phyloP scores from a whole-genome alignment of 2,888 invertebrate species.

The Spodoptera exigua region DNA sequence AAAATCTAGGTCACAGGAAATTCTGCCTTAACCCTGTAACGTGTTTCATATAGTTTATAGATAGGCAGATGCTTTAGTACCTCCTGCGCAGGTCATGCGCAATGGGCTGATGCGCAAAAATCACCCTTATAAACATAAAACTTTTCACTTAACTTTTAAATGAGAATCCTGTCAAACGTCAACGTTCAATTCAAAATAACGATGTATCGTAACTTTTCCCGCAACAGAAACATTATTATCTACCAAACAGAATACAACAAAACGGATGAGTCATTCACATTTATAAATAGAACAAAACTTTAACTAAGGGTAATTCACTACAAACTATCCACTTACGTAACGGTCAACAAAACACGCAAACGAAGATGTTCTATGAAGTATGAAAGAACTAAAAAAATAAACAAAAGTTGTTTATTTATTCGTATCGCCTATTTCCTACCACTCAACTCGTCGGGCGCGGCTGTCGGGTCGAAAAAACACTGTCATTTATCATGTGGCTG shows the following conservation, averaged over 20 bases:
- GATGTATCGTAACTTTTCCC: constrained; percentile 11
- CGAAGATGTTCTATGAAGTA: constrained; percentile 17
- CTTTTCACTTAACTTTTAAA: constrained; percentile 69
- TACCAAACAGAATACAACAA: constrained; percentile 16
- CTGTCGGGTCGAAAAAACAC: constrained; percentile 70
- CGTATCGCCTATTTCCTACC: constrained; percentile 69
- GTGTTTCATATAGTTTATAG: constrained; percentile 62
- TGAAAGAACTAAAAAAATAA: constrained; percentile 44
- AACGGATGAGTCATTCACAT: constrained; percentile 3
- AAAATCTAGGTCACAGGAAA: constrained; percentile 81
- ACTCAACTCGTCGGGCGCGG: constrained; percentile 69
- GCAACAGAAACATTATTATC: constrained; percentile 4
- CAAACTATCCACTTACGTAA: constrained; percentile 54
- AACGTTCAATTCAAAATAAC: constrained; percentile 48
- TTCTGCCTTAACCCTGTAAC: constrained; percentile 68
- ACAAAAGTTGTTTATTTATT: constrained; percentile 67
- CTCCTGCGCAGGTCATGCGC: constrained; percentile 86
- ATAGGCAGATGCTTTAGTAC: constrained; percentile 63
- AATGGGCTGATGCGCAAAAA: constrained; percentile 63
- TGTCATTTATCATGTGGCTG: constrained; percentile 74
- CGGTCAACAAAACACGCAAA: constrained; percentile 42
- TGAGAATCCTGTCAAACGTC: constrained; percentile 59
- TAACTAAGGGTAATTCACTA: constrained; percentile 30
- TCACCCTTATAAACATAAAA: constrained; percentile 65
- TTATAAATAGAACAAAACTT: constrained; percentile 20